Evolutionary conservation across 1,140 invertebrate species (phyloP), one percentile per base, ranked within the genome.

Genomic region (Oppia nitens): DNA sequence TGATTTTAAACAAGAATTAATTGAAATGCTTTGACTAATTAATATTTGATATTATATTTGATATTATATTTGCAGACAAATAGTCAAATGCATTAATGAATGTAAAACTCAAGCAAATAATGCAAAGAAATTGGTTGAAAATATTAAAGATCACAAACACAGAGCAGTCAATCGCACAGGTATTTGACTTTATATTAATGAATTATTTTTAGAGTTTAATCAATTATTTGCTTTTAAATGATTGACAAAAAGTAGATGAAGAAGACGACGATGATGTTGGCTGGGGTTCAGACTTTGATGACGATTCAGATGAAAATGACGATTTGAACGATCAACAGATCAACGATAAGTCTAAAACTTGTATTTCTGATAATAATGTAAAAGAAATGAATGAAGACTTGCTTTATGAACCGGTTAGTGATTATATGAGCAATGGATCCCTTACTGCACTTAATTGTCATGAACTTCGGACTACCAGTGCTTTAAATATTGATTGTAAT

Each of bases 261-360:
- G 62, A 62, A 57, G 58, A 60, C n/a, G 64, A 66, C 57, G 64
- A 65, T 57, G 63, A 61, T 58, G 64, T 65, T 61, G 65, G 62
- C 23, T 65, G 63, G 62, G 62, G 62, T 27, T 56, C 61, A n/a
- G 64, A 66, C 51, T 61, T 64, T 57, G 64, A 64, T 60, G 64
- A 64, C 26, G 64, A 59, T n/a, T 25, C n/a, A 12, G 45, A 40
- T 20, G 53, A 57, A 14, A 23, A 2, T 32, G 20, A 57, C 51
- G 28, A n/a, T n/a, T n/a, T n/a, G n/a, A n/a, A 52, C 11, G 32
- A 17, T 49, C 24, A 12, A 47, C 17, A 3, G 32, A 23, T 14
- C 12, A 54, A 23, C 21, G 24, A 55, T 1, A 47, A 48, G 21
- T 50, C 20, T 11, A 50, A 21, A 12, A 11, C 1, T 21, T 14